phyloP scores from a whole-genome alignment of 2,797 vertebrate genomes.

The Nannoperca australis region DNA sequence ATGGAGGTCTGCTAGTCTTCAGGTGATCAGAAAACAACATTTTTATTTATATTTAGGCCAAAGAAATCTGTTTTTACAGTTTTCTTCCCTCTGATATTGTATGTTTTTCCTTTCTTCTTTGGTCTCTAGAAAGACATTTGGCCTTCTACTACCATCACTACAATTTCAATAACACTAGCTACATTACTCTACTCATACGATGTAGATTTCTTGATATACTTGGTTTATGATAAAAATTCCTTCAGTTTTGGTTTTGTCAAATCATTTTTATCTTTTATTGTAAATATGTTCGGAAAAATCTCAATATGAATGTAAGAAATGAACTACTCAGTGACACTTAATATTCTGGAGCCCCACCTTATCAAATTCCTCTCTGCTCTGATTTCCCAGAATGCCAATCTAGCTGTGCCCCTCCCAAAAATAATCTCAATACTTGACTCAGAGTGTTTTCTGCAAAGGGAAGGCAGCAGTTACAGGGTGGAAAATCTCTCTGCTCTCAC shows the following conservation, averaged over 20 bases:
- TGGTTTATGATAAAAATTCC: background rate
- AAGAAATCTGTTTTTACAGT: background rate
- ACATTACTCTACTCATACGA: background rate
- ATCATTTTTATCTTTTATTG: background rate
- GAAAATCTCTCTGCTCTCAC: slow-evolving; percentile 22
- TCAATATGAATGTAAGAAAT: background rate
- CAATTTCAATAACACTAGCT: background rate
- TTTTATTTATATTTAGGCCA: background rate
- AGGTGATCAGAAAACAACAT: background rate
- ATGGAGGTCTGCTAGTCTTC: slow-evolving; percentile 81
- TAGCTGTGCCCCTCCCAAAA: slow-evolving; percentile 62
- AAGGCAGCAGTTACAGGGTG: background rate
- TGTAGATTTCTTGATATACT: background rate
- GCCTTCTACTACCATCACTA: background rate
- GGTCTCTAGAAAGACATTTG: background rate
- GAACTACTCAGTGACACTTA: background rate
- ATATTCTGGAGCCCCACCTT: background rate
- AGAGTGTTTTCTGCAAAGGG: background rate
- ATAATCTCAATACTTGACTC: slow-evolving; percentile 17
- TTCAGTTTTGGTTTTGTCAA: background rate
- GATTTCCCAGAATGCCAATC: slow-evolving; percentile 60
- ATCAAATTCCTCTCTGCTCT: slow-evolving; percentile 27
- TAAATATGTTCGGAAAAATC: background rate
- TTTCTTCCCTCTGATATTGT: background rate
- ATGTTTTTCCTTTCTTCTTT: background rate